These are phyloP conservation scores for Brienomyrus longianalis DNA, from an alignment of 2,113 vertebrate species.

Conservation along the genomic window DNA sequence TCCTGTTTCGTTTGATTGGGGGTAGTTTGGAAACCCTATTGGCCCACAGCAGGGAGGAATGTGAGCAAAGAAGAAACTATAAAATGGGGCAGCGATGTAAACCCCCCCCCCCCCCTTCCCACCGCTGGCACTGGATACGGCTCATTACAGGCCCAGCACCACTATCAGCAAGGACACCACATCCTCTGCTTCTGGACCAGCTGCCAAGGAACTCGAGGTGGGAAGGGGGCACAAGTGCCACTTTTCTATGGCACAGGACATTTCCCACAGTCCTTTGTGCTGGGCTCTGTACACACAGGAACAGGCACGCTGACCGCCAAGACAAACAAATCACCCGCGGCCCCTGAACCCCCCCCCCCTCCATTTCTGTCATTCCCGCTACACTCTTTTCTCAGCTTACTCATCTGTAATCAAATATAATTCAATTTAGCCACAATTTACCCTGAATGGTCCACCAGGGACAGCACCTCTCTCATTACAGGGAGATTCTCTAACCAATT, in stretches of 20 bases:
- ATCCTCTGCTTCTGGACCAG: not conserved
- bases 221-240: not conserved
- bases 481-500: constrained; percentile 10
- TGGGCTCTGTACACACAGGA: not conserved
- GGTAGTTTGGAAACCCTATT: not conserved
- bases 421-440: constrained; percentile 20
- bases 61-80: not conserved
- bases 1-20: not conserved
- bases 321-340: not conserved
- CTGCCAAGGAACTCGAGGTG: not conserved
- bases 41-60: not conserved
- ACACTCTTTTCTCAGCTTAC: not conserved
- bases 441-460: constrained; percentile 17
- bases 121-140: not conserved
- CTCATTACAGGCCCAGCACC: not conserved
- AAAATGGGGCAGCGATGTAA: not conserved
- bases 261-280: not conserved
- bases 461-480: constrained; percentile 13
- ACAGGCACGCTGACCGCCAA: not conserved
- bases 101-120: not conserved
- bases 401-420: constrained; percentile 24
- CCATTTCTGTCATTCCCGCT: not conserved
- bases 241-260: not conserved
- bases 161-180: not conserved
- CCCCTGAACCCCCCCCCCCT: not conserved